These are phyloP conservation scores for Anagrus nilaparvatae DNA, from an alignment of 1,140 invertebrate species.

Conservation along the genomic window DNA sequence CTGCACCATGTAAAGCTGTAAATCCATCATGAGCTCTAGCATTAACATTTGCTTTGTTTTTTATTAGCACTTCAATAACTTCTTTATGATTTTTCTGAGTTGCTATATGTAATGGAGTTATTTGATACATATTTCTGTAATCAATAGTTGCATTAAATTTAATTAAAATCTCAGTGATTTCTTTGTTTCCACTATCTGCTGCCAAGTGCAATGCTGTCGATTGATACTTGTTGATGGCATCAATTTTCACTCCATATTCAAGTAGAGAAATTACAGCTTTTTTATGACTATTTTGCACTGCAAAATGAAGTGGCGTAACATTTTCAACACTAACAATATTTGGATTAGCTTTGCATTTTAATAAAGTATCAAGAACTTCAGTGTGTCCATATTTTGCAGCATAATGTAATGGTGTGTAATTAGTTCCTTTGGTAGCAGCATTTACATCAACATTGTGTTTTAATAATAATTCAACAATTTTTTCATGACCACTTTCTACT, in stretches of 20 bases:
- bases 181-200: background rate
- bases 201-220: background rate
- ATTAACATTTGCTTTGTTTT: conserved; percentile 10
- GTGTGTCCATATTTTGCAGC: conserved; percentile 56
- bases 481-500: conserved; percentile 6
- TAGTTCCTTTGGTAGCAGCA: conserved; percentile 24
- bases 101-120: conserved; percentile 15
- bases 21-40: conserved; percentile 28
- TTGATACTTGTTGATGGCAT: conserved; percentile 39
- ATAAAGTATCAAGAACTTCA: conserved; percentile 50
- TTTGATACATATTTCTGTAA: too few relatives aligned
- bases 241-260: conserved; percentile 14
- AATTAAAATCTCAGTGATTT: too few relatives aligned
- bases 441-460: conserved; percentile 40
- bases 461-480: conserved; percentile 13
- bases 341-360: conserved; percentile 44
- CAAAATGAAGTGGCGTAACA: conserved; percentile 12
- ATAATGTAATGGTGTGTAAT: conserved; percentile 57
- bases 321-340: conserved; percentile 25
- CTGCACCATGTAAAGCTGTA: conserved; percentile 8
- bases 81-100: conserved; percentile 4
- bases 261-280: conserved; percentile 10
- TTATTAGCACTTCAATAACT: conserved; percentile 13
- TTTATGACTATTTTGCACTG: conserved; percentile 5
- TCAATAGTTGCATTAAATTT: too few relatives aligned